Percentiles rank a stretch among this genome's conserved stretches.
Conservation (phyloP, 2,113 vertebrate species). For the Coryphaenoides rupestris region DNA sequence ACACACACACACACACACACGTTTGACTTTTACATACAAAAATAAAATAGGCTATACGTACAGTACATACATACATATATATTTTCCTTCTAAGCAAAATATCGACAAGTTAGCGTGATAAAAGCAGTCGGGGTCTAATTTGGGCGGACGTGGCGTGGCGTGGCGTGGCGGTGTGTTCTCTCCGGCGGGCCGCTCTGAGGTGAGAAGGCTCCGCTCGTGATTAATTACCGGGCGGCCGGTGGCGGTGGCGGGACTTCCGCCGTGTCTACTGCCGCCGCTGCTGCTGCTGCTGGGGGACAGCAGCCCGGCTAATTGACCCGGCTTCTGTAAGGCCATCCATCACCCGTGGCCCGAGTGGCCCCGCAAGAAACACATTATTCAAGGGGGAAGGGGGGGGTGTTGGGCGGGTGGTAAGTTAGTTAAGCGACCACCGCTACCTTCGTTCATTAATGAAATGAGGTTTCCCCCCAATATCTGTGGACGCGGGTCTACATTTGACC, state of each 20-base stretch:
- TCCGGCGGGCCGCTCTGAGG: constrained; percentile 50
- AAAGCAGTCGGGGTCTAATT: constrained; percentile 54
- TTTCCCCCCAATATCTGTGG: constrained; percentile 8
- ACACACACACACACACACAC: background rate
- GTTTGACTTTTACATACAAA: background rate
- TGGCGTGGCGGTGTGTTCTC: no score
- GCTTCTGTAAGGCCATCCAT: constrained; percentile 78
- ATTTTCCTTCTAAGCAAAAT: constrained; percentile 26
- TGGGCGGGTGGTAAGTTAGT: constrained; percentile 70
- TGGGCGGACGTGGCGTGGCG: constrained; percentile 47
- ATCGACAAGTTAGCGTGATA: constrained; percentile 59
- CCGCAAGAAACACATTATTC: constrained; percentile 70
- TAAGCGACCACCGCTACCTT: constrained; percentile 60
- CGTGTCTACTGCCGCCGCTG: no score
- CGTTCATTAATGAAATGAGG: constrained; percentile 55
- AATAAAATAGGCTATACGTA: background rate
- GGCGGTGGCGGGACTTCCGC: constrained; percentile 64
- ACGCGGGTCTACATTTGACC: no score
- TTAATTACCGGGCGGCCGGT: constrained; percentile 68
- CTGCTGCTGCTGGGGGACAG: no score
- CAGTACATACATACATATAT: background rate
- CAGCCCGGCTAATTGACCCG: constrained; percentile 74
- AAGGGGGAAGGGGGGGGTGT: no score
- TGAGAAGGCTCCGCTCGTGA: constrained; percentile 67
- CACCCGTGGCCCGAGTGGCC: constrained; percentile 61